These are phyloP conservation scores for Jaculus jaculus DNA, from an alignment of 2,113 vertebrate species.

Conservation along the genomic window DNA sequence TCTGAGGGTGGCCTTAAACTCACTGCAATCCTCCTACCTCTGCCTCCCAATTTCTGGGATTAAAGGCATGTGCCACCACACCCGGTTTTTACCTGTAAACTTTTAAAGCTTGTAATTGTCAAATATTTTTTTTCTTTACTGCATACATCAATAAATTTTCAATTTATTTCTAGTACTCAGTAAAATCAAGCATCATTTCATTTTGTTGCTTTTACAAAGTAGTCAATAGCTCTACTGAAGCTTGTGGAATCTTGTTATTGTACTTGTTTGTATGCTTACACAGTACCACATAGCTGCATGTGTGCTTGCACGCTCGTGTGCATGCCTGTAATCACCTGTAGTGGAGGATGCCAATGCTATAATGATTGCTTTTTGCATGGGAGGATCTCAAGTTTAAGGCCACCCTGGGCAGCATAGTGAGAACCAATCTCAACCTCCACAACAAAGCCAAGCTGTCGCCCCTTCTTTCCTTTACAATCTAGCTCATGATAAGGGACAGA, in stretches of 20 bases:
- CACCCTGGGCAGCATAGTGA: background rate
- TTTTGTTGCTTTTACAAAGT: background rate
- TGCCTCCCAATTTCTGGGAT: too few species aligned
- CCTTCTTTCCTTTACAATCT: background rate
- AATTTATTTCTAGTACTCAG: background rate
- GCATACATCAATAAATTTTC: background rate
- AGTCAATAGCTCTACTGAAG: background rate
- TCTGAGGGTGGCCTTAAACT: too few species aligned
- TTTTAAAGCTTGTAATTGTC: background rate
- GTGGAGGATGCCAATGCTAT: too few species aligned
- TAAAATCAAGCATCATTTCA: slow-evolving; percentile 23
- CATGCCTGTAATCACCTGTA: background rate
- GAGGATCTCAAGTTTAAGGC: background rate
- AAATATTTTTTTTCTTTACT: background rate
- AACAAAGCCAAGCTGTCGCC: background rate
- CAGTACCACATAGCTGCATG: background rate
- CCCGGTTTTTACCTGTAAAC: too few species aligned
- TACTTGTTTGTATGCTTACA: background rate
- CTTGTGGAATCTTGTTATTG: background rate
- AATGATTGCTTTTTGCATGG: too few species aligned
- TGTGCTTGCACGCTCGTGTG: background rate
- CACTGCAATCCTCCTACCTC: too few species aligned
- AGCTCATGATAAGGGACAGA: background rate
- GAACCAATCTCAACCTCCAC: background rate
- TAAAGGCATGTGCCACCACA: too few species aligned